A percentile compares a stretch with the other conserved stretches of the same genome.
Conservation (phyloP, 2,797 vertebrate genomes). For the Pseudochirops corinnae region DNA sequence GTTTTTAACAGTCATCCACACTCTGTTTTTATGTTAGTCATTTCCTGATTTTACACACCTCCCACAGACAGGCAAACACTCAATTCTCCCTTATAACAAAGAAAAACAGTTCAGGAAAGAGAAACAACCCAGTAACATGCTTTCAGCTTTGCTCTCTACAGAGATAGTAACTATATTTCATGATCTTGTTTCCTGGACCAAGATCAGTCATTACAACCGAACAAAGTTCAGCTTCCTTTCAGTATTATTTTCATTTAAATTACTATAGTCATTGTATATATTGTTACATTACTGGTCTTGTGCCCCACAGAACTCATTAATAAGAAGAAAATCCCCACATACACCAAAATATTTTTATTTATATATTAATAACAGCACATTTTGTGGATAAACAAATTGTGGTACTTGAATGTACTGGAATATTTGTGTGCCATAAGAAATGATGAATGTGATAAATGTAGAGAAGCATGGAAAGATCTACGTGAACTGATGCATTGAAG, state of each 20-base stretch:
- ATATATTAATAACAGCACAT: too few relatives aligned
- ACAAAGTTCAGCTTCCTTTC: not conserved
- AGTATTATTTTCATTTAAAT: not conserved
- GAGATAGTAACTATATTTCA: not conserved
- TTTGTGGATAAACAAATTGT: too few relatives aligned
- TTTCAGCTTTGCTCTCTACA: not conserved
- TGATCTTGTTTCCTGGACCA: not conserved
- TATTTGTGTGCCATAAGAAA: too few relatives aligned
- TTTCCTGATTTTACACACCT: not conserved
- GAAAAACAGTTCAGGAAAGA: not conserved
- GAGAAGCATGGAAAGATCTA: too few relatives aligned
- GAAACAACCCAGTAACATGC: not conserved
- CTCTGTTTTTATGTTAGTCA: not conserved
- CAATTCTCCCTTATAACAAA: not conserved
- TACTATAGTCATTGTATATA: not conserved
- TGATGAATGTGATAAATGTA: too few relatives aligned
- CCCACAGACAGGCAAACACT: not conserved
- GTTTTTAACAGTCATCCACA: not conserved
- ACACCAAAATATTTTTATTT: too few relatives aligned
- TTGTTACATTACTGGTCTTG: not conserved
- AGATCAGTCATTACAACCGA: not conserved
- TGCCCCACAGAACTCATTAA: too few relatives aligned
- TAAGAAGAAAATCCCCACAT: too few relatives aligned
- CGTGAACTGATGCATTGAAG: too few relatives aligned
- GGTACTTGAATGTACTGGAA: too few relatives aligned